Evolutionary conservation across 2,113 vertebrate species (phyloP).

Genomic region (Polypterus senegalus): DNA sequence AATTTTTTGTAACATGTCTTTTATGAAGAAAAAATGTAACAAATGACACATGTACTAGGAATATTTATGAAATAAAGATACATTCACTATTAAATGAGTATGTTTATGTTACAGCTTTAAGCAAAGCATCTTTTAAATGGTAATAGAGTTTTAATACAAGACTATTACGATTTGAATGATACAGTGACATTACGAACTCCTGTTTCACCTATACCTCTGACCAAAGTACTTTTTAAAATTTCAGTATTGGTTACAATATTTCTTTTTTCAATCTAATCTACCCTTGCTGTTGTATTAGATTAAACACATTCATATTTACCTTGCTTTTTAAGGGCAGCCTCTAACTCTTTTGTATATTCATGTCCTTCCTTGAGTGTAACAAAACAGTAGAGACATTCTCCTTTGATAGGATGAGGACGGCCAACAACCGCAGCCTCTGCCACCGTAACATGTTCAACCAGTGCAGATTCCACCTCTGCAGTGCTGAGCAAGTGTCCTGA

Average conservation of each 20-base stretch:
- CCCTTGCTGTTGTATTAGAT: background rate
- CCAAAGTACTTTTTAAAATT: background rate
- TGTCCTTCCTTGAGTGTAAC: slow-evolving; percentile 74
- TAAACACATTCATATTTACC: slow-evolving; percentile 41
- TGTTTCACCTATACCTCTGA: too few species aligned
- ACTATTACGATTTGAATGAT: too few species aligned
- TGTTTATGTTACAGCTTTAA: too few species aligned
- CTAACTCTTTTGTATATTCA: slow-evolving; percentile 51
- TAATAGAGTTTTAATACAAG: too few species aligned
- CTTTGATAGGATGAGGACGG: slow-evolving; percentile 79
- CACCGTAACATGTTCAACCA: slow-evolving; percentile 66
- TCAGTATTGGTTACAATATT: background rate
- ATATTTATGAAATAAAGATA: too few species aligned
- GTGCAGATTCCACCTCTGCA: slow-evolving; percentile 85
- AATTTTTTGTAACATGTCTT: too few species aligned
- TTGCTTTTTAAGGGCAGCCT: slow-evolving; percentile 71
- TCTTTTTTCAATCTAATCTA: background rate
- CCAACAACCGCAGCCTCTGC: slow-evolving; percentile 83
- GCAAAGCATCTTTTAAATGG: too few species aligned
- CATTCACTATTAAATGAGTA: too few species aligned
- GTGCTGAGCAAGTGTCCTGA: slow-evolving; percentile 89
- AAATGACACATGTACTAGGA: too few species aligned
- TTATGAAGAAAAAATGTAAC: too few species aligned
- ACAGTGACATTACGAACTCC: too few species aligned
- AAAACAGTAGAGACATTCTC: slow-evolving; percentile 93